Conservation (phyloP, 2,888 invertebrate genomes). For the Agrenia bidenticulata region DNA sequence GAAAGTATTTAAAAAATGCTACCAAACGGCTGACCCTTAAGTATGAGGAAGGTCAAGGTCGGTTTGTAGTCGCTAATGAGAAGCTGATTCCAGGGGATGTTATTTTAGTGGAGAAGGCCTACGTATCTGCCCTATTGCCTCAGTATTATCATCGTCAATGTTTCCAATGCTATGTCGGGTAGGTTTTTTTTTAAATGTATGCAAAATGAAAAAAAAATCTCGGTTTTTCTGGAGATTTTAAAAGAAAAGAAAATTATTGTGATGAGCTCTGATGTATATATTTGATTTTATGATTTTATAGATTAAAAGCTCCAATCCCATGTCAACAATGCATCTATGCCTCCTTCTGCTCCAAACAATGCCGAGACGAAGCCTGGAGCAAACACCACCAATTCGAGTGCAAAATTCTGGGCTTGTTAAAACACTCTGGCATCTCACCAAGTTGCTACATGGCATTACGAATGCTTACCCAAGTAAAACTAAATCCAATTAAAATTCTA, state of each 20-base stretch:
- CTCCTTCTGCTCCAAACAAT: slow-evolving; percentile 53
- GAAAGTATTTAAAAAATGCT: slow-evolving; percentile 38
- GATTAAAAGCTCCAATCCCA: slow-evolving; percentile 49
- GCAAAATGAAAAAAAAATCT: too few species aligned
- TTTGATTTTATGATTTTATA: too few species aligned
- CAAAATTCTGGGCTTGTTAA: slow-evolving; percentile 50
- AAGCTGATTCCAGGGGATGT: slow-evolving; percentile 53
- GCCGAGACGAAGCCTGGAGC: slow-evolving; percentile 49
- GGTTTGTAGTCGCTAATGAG: slow-evolving; percentile 53
- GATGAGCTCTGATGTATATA: too few species aligned
- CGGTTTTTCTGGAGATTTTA: too few species aligned
- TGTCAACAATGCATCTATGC: slow-evolving; percentile 52
- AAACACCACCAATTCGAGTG: slow-evolving; percentile 54
- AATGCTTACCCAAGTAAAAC: slow-evolving; percentile 51
- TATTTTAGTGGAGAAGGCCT: slow-evolving; percentile 53
- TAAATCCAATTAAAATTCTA: too few species aligned
- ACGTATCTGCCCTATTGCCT: slow-evolving; percentile 52
- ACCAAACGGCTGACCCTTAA: slow-evolving; percentile 38
- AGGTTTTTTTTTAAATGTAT: slow-evolving; percentile 30
- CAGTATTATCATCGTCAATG: slow-evolving; percentile 53
- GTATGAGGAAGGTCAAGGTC: slow-evolving; percentile 46
- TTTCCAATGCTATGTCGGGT: slow-evolving; percentile 53
- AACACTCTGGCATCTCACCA: slow-evolving; percentile 53
- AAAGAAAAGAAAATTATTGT: too few species aligned
- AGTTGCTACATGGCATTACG: slow-evolving; percentile 54